phyloP scores from a whole-genome alignment of 2,113 vertebrate genomes.

The Pseudonaja textilis region DNA sequence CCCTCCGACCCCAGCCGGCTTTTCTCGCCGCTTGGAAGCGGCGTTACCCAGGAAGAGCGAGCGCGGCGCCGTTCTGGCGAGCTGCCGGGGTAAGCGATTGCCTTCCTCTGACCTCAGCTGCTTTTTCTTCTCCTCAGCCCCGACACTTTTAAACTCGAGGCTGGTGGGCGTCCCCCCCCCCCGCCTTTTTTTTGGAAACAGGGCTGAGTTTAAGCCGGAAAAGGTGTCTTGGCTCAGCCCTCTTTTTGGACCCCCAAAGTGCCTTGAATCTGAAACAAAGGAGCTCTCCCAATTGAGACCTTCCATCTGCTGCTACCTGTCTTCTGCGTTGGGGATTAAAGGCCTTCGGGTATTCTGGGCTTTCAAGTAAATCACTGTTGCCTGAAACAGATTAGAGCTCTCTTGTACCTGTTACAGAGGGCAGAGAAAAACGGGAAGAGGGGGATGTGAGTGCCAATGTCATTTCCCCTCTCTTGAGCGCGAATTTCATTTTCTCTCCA shows the following conservation, averaged over 20 bases:
- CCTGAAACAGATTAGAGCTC: background rate
- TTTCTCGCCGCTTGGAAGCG: constrained; percentile 56
- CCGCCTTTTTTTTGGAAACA: no score
- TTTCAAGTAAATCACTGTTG: background rate
- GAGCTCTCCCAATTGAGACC: background rate
- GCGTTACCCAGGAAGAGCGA: constrained; percentile 10
- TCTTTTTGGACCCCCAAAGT: background rate
- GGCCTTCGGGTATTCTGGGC: background rate
- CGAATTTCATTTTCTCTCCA: background rate
- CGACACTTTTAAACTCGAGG: background rate
- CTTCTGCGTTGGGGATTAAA: background rate
- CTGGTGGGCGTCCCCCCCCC: no score
- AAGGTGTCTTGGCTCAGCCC: background rate
- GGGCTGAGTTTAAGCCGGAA: background rate
- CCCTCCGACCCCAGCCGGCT: constrained; percentile 48
- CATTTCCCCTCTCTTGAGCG: background rate
- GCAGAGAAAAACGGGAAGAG: background rate
- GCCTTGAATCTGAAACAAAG: background rate
- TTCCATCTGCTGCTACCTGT: no score
- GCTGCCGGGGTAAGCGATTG: constrained; percentile 33
- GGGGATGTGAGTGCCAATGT: background rate
- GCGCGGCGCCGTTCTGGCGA: constrained; percentile 9
- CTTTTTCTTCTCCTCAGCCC: background rate
- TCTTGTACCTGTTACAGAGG: background rate
- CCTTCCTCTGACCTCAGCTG: background rate